These are phyloP conservation scores for Sminthurides aquaticus DNA, from an alignment of 2,888 invertebrate genomes.

Conservation along the genomic window DNA sequence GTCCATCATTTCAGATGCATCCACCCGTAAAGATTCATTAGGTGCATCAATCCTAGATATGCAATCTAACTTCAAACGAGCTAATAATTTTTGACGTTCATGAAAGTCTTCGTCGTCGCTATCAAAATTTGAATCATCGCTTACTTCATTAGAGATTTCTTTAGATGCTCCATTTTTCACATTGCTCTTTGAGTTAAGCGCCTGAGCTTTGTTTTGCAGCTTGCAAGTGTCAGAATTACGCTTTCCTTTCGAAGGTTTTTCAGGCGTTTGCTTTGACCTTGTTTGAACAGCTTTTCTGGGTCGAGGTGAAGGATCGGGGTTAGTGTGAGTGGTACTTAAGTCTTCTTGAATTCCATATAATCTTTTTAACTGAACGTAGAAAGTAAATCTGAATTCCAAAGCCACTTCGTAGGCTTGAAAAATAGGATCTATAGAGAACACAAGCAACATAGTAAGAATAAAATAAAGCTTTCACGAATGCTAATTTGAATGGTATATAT, in stretches of 20 bases:
- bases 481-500: background rate
- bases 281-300: background rate
- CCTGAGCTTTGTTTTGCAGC: background rate
- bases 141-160: background rate
- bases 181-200: background rate
- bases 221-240: background rate
- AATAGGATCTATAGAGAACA: constrained; percentile 37
- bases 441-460: background rate
- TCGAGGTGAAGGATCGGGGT: background rate
- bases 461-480: too few species aligned
- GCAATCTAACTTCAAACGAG: too few species aligned
- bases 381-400: constrained; percentile 25
- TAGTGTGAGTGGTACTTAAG: background rate
- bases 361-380: constrained; percentile 32
- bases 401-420: constrained; percentile 35
- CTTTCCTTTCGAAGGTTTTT: background rate
- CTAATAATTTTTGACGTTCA: background rate
- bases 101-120: background rate
- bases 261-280: background rate
- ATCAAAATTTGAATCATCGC: background rate
- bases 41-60: too few species aligned
- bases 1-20: too few species aligned
- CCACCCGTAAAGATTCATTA: too few species aligned
- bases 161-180: background rate
- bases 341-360: constrained; percentile 24